Evolutionary conservation across 35 echinoderm and acorn worm species (phyloP), one percentile per base, ranked within the genome.

Genomic region (Heliocidaris tuberculata): DNA sequence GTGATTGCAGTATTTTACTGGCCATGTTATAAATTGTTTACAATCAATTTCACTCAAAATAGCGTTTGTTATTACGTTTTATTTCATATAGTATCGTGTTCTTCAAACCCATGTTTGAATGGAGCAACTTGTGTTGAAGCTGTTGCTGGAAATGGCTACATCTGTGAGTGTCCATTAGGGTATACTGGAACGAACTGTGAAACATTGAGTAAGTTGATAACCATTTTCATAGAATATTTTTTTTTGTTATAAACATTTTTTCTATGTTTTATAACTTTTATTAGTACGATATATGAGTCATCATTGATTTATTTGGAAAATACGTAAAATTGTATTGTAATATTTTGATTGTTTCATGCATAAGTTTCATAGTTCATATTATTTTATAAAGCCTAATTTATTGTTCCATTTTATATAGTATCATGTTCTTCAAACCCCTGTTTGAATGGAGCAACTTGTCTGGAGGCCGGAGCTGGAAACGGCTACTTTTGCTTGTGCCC

Each of bases 171-270:
- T 94, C 6, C 27, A 1, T 12, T 59, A 19, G 86, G 95, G 27
- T 99, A 93, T 85, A 95, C 93, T n/a, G 98, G 98, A 60, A 95
- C 85, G 7, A 96, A 95, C 85, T 99, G 98, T 50, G 48, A 95
- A 86, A 94, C 50, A 24, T 3, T 56, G 2, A 27, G 90, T 92
- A 24, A 47, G 27, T 21, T 30, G 4, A 42, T 1, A 92, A 2
- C 16, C 10, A 1, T 92, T 50, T 27, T 5, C 17, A 49, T 89
- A 29, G 70, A 4, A 15, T 85, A n/a, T n/a, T n/a, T n/a, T n/a
- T n/a, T n/a, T n/a, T n/a, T n/a, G n/a, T n/a, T n/a, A n/a, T n/a
- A n/a, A n/a, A n/a, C n/a, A n/a, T n/a, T 86, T 86, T 86, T 86
- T 9, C 21, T 21, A 29, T 21, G 85, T 86, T 86, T 30, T 12